Conservation (phyloP, 92 coral and sea anemone genomes). For the Parazoanthus atlanticus region DNA sequence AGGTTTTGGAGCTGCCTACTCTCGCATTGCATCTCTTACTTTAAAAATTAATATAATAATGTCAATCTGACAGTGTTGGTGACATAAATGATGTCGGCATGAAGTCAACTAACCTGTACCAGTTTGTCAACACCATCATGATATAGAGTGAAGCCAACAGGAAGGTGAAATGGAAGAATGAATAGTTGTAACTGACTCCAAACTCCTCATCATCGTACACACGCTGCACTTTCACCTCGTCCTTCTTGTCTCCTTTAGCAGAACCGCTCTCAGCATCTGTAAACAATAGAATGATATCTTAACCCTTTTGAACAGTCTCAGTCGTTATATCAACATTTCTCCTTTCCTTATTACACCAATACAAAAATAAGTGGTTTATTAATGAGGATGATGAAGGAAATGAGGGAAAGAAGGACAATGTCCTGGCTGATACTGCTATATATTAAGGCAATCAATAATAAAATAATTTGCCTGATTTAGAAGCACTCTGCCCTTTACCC, state of each 20-base stretch:
- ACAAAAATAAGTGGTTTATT: background rate
- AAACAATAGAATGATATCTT: background rate
- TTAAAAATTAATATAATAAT: too few species aligned
- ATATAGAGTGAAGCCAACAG: slow-evolving; percentile 94
- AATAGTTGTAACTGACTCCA: slow-evolving; percentile 89
- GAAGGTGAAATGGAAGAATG: slow-evolving; percentile 97
- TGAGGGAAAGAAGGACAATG: too few species aligned
- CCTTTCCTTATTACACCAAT: background rate
- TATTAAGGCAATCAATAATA: too few species aligned
- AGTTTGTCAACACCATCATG: slow-evolving; percentile 98
- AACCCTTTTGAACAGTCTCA: background rate
- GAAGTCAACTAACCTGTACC: slow-evolving; percentile 84
- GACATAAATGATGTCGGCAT: background rate
- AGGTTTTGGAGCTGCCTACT: too few species aligned
- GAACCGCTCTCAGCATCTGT: slow-evolving; percentile 72
- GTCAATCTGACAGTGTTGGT: too few species aligned
- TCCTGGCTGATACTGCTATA: too few species aligned
- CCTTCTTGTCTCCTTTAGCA: slow-evolving; percentile 55
- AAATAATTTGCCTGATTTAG: too few species aligned
- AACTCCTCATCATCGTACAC: slow-evolving; percentile 89
- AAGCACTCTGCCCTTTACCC: too few species aligned
- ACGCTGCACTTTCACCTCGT: slow-evolving; percentile 71
- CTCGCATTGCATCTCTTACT: too few species aligned
- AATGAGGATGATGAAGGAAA: too few species aligned
- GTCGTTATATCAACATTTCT: background rate